Evolutionary conservation across 2,797 vertebrate genomes (phyloP).

Genomic region (Sebastes cheni): DNA sequence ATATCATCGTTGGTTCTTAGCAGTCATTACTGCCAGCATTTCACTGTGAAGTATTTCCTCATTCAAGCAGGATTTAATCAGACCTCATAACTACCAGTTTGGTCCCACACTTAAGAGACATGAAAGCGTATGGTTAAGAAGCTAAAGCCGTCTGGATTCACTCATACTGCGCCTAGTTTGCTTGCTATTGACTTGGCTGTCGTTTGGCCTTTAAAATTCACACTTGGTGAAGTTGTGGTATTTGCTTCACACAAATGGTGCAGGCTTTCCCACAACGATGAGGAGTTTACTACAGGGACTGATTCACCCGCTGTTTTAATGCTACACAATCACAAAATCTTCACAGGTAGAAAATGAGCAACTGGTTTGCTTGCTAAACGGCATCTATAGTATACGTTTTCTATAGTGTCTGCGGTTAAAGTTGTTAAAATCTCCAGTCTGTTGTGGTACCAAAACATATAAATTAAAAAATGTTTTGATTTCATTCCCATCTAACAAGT

Average conservation of each 20-base stretch:
- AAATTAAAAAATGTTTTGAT: neutral
- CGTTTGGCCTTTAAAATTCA: constrained; percentile 69
- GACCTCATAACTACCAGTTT: constrained; percentile 57
- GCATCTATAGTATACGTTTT: neutral
- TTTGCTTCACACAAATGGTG: constrained; percentile 54
- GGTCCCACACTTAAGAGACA: constrained; percentile 43
- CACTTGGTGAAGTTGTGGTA: constrained; percentile 64
- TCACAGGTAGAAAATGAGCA: constrained; percentile 19
- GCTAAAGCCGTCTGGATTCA: constrained; percentile 58
- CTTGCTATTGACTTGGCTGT: constrained; percentile 53
- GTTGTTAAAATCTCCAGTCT: neutral
- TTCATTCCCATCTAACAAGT: neutral
- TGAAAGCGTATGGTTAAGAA: constrained; percentile 52
- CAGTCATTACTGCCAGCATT: constrained; percentile 17
- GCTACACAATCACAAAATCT: constrained; percentile 18
- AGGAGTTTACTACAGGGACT: constrained; percentile 36
- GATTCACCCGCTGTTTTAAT: constrained; percentile 36
- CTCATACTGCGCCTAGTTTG: constrained; percentile 42
- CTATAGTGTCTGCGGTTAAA: neutral
- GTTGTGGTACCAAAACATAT: neutral
- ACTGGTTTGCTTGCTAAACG: neutral
- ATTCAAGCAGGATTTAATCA: constrained; percentile 32
- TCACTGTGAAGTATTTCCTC: constrained; percentile 30
- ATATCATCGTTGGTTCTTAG: neutral
- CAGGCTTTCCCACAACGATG: constrained; percentile 44